Evolutionary conservation across 2,113 vertebrate genomes (phyloP).

Genomic region (Gnathonemus echidnorhynchus): DNA sequence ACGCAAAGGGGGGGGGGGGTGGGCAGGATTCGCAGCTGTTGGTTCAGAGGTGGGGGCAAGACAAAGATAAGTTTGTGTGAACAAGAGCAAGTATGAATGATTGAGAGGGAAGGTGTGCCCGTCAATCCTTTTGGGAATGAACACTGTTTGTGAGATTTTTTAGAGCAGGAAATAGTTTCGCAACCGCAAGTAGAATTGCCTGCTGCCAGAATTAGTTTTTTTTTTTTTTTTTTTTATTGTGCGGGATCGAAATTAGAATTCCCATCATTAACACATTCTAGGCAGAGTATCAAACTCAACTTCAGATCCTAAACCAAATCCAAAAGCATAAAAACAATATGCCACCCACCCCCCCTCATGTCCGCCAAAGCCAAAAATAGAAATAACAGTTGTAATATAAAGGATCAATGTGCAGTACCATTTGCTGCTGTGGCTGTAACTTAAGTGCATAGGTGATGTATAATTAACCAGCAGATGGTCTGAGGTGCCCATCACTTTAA

Average conservation of each 20-base stretch:
- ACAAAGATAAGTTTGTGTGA: constrained; percentile 55
- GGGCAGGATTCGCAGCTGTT: constrained; percentile 50
- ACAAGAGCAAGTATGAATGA: constrained; percentile 28
- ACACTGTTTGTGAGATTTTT: not conserved
- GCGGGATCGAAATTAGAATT: not conserved
- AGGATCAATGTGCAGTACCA: not conserved
- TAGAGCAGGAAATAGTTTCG: not conserved
- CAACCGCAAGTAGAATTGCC: not conserved
- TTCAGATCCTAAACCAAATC: not conserved
- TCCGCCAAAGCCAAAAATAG: not conserved
- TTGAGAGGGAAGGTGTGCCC: constrained; percentile 11
- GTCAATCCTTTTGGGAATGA: not conserved
- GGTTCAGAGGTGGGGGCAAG: constrained; percentile 29
- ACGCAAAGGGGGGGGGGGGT: constrained; percentile 5
- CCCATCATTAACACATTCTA: not conserved
- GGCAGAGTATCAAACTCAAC: not conserved
- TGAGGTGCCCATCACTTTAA: not conserved
- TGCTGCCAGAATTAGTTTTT: constrained; percentile 36
- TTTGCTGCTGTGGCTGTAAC: not conserved
- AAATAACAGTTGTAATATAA: not conserved
- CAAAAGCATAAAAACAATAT: not conserved
- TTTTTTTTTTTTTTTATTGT: constrained; percentile 13
- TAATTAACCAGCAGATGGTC: constrained; percentile 2
- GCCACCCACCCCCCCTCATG: not conserved
- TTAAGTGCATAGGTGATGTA: not conserved